Evolutionary conservation across 2,113 vertebrate species (phyloP).

Genomic region (Rallus limicola): DNA sequence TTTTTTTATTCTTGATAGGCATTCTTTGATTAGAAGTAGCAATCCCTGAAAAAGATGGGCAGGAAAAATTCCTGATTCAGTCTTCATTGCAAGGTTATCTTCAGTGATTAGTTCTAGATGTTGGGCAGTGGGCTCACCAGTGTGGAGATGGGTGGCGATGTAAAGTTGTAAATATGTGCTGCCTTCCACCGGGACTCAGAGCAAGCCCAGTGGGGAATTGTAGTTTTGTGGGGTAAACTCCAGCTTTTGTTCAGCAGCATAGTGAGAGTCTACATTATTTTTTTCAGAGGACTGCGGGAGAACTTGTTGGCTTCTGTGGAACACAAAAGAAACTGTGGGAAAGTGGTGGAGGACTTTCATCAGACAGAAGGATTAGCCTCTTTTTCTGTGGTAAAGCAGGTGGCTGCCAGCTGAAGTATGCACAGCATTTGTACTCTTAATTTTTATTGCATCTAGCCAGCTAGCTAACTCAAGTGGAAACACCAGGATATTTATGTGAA

Average conservation of each 20-base stretch:
- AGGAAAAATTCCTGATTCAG: neutral
- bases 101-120: neutral
- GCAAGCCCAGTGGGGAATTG: neutral
- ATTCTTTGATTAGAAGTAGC: neutral
- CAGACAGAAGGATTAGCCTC: conserved; percentile 50
- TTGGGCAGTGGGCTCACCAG: neutral
- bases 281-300: neutral
- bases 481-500: conserved; percentile 17
- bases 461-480: conserved; percentile 28
- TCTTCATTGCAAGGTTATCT: neutral
- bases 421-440: conserved; percentile 32
- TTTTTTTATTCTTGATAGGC: neutral
- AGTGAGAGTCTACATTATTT: neutral
- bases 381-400: conserved; percentile 47
- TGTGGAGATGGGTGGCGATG: neutral
- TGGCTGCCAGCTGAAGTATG: conserved; percentile 59
- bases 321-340: conserved; percentile 56
- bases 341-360: conserved; percentile 56
- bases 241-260: neutral
- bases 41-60: neutral
- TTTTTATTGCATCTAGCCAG: conserved; percentile 46
- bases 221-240: neutral
- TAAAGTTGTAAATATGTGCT: neutral
- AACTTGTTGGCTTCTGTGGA: neutral
- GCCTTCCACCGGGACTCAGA: neutral